Evolutionary conservation across 1,140 invertebrate genomes (phyloP), one percentile per base, ranked within the genome.

Genomic region (Nephila pilipes): DNA sequence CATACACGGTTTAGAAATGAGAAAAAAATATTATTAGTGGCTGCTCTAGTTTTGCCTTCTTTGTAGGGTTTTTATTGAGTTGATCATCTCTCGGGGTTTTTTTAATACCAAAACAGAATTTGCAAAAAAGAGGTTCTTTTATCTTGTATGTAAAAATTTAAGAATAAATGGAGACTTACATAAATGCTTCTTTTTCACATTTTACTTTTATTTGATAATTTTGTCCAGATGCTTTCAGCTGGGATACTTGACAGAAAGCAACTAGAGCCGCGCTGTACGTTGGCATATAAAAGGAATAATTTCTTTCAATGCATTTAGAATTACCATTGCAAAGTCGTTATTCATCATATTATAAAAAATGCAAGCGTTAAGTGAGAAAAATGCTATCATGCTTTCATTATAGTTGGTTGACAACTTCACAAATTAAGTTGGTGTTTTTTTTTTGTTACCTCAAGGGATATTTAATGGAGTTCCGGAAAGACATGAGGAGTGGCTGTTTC

Each of bases 301-400:
- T 65, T 65, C 22, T 65, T 65, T 65, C 5, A 65, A 60, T 60
- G 63, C 63, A 65, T n/a, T 65, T 65, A n/a, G n/a, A n/a, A 65
- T 65, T 25, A 25, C 6, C 10, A 12, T 79, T 54, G 29, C 12
- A 36, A 75, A 29, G n/a, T 46, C 22, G 22, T 65, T 88, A 87
- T 80, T 65, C n/a, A 25, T 65, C 63, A n/a, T 20, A 8, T 65
- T 65, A 65, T 65, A 65, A 25, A 58, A 58, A 58, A 18, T 58
- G 20, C 57, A 22, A 16, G 18, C 57, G 18, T 58, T 58, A 46
- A 46, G 46, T 46, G 46, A 46, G 18, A 60, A 22, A 60, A 60
- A 18, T 22, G 58, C 18, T 60, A 60, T 20, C 58, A 60, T 60
- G 58, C 63, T 25, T 65, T 65, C n/a, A 65, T 65, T 65, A n/a